Base-by-base conservation (phyloP, 2,888 invertebrate species). In the Leucophora obtusa region DNA sequence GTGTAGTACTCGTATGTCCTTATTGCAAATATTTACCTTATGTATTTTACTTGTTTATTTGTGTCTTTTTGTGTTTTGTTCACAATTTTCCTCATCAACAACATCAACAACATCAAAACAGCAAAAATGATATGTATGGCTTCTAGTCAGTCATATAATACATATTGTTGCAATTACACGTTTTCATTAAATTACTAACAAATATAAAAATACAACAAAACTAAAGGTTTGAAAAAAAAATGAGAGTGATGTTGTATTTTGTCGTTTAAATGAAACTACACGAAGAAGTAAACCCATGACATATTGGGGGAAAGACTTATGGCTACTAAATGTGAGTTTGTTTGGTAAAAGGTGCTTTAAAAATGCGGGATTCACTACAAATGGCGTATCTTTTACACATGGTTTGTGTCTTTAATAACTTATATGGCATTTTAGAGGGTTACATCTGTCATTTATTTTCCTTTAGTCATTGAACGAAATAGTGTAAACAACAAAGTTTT, bases 131-230 rank as follows among this genome's bases (percentile, higher is more conserved):
- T 21, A 47, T 54, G 56, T 28, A 65, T 58, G 56, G 4, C 60
- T 69, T 58, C 14, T 28, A 65, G 53, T 24, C 60, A 35, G 33
- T 15, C 56, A 58, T 60, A 50, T 28, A 65, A 71, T 63, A 59
- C 10, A 63, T 66, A 73, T 70, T 77, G 77, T 70, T 28, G 69
- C 77, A 77, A 77, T 77, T 77, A 73, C 81, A 81, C 69, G 81
- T 76, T 81, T 77, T 73, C 69, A 77, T 69, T 60, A 58, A 73
- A 81, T 77, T 58, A 69, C 62, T 50, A 69, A 65, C 15, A 70
- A 63, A 63, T 43, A 72, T 58, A 54, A 78, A 11, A 65, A 35
- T 4, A 14, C 14, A 43, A 6, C 2, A 14, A 43, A 43, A 43
- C 43, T 43, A 43, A 2, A 53, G 35, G 35, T 18, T 8, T 6